These are phyloP conservation scores for Conger conger DNA, from an alignment of 2,113 vertebrate genomes.

Conservation along the genomic window DNA sequence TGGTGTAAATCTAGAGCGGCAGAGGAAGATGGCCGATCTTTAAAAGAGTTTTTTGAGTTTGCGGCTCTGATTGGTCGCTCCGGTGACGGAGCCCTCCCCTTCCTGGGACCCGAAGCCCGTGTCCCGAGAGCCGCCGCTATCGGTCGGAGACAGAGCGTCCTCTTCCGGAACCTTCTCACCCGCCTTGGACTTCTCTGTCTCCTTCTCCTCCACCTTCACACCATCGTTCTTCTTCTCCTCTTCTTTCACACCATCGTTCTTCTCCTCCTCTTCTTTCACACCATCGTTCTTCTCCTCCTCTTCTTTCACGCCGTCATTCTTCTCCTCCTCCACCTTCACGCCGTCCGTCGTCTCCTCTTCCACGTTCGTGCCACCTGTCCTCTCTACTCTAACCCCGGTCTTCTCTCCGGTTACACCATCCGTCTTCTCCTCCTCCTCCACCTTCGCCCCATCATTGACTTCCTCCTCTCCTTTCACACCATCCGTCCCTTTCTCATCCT, in stretches of 20 bases:
- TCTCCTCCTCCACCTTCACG: not conserved
- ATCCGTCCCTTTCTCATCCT: no score
- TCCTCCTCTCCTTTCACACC: not conserved
- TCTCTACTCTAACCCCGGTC: no score
- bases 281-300: constrained; percentile 40
- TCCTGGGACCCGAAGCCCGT: constrained; percentile 68
- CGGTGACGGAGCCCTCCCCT: constrained; percentile 37
- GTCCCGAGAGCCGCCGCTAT: constrained; percentile 66
- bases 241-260: not conserved
- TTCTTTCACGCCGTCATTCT: not conserved
- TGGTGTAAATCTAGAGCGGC: not conserved
- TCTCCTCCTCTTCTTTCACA: constrained; percentile 60
- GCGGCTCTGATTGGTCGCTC: not conserved
- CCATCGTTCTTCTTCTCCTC: not conserved
- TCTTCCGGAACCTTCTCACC: constrained; percentile 32
- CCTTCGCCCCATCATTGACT: constrained; percentile 25
- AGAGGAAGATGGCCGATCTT: not conserved
- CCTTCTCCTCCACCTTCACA: constrained; percentile 28
- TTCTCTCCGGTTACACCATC: constrained; percentile 61
- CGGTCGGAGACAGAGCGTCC: constrained; percentile 53
- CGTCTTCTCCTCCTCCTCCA: constrained; percentile 35
- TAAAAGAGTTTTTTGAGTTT: not conserved
- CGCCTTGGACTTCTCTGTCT: not conserved
- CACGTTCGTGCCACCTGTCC: no score
- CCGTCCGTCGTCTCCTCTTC: no score